Percentiles rank a stretch among this genome's conserved stretches.
Evolutionary conservation across 2,797 vertebrate genomes (phyloP).

Genomic region (Galaxias olidus): DNA sequence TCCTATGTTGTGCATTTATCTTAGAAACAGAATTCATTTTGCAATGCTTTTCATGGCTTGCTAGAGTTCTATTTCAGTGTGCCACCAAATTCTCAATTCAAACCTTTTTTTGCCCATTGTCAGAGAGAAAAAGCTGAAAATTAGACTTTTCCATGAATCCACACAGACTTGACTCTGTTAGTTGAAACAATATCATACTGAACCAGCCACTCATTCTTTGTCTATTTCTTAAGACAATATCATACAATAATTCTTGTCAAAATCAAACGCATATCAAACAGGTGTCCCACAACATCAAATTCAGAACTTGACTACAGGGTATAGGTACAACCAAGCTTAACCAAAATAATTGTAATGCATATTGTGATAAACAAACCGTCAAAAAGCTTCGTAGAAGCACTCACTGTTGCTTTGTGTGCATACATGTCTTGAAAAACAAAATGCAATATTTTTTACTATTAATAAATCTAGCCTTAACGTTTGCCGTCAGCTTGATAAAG

Average conservation of each 20-base stretch:
- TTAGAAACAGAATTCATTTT: no score
- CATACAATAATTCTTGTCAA: slow-evolving; percentile 36
- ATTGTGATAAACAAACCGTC: slow-evolving; percentile 8
- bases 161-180: not conserved
- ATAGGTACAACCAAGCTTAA: slow-evolving; percentile 47
- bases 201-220: not conserved
- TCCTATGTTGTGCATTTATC: no score
- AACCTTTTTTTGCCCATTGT: no score
- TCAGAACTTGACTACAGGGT: slow-evolving; percentile 48
- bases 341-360: slow-evolving; percentile 22
- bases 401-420: slow-evolving; percentile 32
- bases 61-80: no score
- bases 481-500: no score
- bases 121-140: no score
- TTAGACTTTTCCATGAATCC: no score
- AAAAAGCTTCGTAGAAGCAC: slow-evolving; percentile 26
- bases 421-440: slow-evolving; percentile 35
- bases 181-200: not conserved
- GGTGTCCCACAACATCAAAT: slow-evolving; percentile 63
- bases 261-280: slow-evolving; percentile 53
- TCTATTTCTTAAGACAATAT: slow-evolving; percentile 33
- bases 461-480: slow-evolving; percentile 37
- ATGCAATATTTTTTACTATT: slow-evolving; percentile 18
- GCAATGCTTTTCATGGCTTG: no score
- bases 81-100: no score